These are phyloP conservation scores for Turritopsis dohrnii DNA, from an alignment of 30 jellyfish, hydroid and myxozoan species.

Conservation along the genomic window DNA sequence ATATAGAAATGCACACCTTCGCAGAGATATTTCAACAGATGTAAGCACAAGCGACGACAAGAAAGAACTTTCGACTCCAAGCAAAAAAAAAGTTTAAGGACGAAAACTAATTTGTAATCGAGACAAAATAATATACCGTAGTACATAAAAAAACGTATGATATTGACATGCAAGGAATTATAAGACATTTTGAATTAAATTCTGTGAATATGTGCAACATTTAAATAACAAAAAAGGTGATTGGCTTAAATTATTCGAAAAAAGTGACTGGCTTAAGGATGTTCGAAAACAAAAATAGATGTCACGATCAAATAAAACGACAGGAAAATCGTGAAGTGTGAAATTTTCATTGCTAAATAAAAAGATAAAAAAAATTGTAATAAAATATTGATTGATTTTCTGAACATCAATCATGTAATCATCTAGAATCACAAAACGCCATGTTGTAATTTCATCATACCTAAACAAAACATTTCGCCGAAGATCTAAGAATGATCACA, in stretches of 20 bases:
- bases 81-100: background rate
- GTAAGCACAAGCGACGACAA: background rate
- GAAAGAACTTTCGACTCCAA: background rate
- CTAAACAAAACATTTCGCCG: background rate
- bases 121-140: background rate
- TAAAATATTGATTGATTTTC: background rate
- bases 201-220: background rate
- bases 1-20: background rate
- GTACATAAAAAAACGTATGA: background rate
- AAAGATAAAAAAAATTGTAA: no score
- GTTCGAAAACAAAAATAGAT: background rate
- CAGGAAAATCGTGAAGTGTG: background rate
- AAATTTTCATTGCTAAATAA: no score
- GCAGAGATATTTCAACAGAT: background rate
- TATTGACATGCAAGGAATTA: background rate
- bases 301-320: background rate
- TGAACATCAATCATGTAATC: background rate
- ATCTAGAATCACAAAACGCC: background rate
- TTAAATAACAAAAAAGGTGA: background rate
- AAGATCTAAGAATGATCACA: background rate
- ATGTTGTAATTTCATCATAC: background rate
- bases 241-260: background rate
- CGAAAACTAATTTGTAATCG: background rate
- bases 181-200: background rate
- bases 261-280: no score